Evolutionary conservation across 2,113 vertebrate genomes (phyloP).

Genomic region (Isurus oxyrinchus): DNA sequence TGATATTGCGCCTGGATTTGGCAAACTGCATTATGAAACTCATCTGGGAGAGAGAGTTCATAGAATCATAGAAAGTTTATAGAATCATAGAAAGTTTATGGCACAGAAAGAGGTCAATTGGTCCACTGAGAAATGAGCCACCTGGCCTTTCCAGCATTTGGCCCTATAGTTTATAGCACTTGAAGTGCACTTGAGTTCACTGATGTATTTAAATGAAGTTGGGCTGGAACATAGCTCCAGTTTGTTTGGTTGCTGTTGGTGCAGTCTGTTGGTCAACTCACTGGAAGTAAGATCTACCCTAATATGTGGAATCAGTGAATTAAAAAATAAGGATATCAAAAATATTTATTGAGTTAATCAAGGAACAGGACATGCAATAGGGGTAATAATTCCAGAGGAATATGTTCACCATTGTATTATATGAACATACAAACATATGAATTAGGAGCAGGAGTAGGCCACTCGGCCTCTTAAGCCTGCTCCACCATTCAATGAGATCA

Average conservation of each 20-base stretch:
- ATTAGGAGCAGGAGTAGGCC: no score
- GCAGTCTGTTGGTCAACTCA: not conserved
- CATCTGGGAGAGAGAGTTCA: not conserved
- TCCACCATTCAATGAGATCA: no score
- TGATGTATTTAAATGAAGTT: not conserved
- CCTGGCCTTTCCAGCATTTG: no score
- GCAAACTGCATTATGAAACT: not conserved
- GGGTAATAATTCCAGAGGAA: not conserved
- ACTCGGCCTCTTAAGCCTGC: no score
- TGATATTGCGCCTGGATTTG: not conserved
- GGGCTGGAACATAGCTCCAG: not conserved
- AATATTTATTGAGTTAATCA: not conserved
- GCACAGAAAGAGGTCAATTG: no score
- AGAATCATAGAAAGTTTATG: no score
- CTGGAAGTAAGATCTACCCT: not conserved
- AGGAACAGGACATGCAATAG: not conserved
- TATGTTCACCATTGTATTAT: not conserved
- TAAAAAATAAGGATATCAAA: not conserved
- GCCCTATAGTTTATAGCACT: not conserved
- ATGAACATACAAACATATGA: no score
- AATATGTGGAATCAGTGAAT: not conserved
- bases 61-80: no score
- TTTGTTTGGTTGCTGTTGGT: not conserved
- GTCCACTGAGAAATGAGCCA: no score
- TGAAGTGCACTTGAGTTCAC: no score